Percentiles rank a stretch among this genome's conserved stretches.
phyloP scores from a whole-genome alignment of 2,888 invertebrate species.

The Xylota sylvarum region DNA sequence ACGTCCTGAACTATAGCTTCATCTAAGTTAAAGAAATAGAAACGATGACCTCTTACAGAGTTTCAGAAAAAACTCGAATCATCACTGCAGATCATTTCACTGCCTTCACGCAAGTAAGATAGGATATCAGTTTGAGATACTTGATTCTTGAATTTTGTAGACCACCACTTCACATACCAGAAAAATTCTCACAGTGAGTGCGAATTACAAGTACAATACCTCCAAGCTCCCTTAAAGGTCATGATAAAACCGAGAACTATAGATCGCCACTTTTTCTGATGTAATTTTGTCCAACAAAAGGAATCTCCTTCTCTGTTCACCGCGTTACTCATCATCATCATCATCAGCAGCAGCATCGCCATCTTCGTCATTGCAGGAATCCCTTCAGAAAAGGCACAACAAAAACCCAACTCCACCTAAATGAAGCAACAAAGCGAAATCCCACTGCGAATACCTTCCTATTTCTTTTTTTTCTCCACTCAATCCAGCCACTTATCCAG shows the following conservation, averaged over 20 bases:
- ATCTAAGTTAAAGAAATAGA: too few species aligned
- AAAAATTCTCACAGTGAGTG: too few species aligned
- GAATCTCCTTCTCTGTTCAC: constrained; percentile 41
- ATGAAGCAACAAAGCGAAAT: constrained; percentile 68
- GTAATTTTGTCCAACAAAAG: constrained; percentile 56
- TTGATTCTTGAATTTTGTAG: too few species aligned
- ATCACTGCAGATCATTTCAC: too few species aligned
- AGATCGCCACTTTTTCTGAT: constrained; percentile 18
- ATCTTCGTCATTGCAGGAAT: constrained; percentile 31
- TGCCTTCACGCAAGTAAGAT: too few species aligned
- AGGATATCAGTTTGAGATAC: too few species aligned
- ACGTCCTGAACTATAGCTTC: too few species aligned
- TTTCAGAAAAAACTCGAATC: too few species aligned
- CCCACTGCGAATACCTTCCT: constrained; percentile 42
- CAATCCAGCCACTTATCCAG: constrained; percentile 67
- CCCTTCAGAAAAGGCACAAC: constrained; percentile 14
- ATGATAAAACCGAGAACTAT: constrained; percentile 2
- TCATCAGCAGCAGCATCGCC: constrained; percentile 18
- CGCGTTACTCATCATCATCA: constrained; percentile 38
- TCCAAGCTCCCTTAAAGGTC: neutral
- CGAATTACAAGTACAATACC: too few species aligned
- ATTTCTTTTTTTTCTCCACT: neutral
- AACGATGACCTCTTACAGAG: too few species aligned
- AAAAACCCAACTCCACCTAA: constrained; percentile 25
- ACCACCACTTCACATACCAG: too few species aligned